Conservation (phyloP, 2,113 vertebrate species). For the Datnioides undecimradiatus region DNA sequence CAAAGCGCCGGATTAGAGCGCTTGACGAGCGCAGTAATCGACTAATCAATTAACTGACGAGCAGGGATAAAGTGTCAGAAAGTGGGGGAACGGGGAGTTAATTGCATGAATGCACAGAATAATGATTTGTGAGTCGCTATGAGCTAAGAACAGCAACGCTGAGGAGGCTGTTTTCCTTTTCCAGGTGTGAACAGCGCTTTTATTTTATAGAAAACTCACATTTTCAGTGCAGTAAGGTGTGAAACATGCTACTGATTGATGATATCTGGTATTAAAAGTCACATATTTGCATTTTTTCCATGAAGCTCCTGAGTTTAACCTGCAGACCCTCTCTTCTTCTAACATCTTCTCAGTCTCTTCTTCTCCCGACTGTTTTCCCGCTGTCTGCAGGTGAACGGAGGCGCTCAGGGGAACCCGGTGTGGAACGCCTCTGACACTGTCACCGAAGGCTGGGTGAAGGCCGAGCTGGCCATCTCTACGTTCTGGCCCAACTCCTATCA, state of each 20-base stretch:
- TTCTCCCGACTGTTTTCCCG: background rate
- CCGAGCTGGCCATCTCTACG: slow-evolving; percentile 96
- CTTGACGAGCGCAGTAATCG: background rate
- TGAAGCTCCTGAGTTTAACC: background rate
- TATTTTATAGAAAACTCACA: too few relatives aligned
- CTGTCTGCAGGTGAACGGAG: slow-evolving; percentile 87
- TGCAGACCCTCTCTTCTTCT: rapidly evolving
- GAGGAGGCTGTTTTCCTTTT: too few relatives aligned
- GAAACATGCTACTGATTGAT: too few relatives aligned
- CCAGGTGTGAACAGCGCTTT: too few relatives aligned
- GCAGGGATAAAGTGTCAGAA: background rate
- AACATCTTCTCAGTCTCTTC: background rate
- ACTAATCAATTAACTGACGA: background rate
- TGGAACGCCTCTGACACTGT: slow-evolving; percentile 93
- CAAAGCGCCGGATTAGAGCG: background rate
- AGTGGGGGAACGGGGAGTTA: too few relatives aligned
- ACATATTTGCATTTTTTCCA: background rate
- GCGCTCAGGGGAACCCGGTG: slow-evolving; percentile 94
- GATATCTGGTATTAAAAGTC: too few relatives aligned
- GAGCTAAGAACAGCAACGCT: too few relatives aligned
- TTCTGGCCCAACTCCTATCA: slow-evolving; percentile 99
- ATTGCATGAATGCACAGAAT: background rate
- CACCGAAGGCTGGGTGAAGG: slow-evolving; percentile 95
- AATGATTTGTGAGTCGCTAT: too few relatives aligned
- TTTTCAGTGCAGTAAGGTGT: too few relatives aligned